Base-by-base conservation (phyloP, 2,797 vertebrate species). In the Myiothlypis chrysogaster region DNA sequence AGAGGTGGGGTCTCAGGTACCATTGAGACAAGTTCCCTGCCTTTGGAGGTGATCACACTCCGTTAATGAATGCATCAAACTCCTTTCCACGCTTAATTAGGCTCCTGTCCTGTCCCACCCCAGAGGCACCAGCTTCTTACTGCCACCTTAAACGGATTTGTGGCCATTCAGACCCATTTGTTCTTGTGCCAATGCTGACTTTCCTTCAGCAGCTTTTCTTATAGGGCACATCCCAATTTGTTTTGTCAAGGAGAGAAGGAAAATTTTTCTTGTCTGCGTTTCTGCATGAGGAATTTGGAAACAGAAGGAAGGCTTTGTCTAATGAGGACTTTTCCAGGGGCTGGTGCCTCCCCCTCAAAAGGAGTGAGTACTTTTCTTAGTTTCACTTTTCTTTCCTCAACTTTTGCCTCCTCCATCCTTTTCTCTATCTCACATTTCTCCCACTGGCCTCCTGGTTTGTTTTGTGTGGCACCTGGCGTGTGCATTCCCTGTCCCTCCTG, bases 41-140 rank as follows among this genome's bases (percentile, higher is more conserved):
- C 60, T 91, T 70, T 0, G 0, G 37, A 82, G 64, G 41, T 39
- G 41, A 68, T 57, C 0, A 0, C 30, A 18, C 10, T 46, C 16
- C 30, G 7, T 57, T 43, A 87, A 53, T 39, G 16, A 89, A 53
- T 13, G 20, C 53, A 55, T 41, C 70, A 34, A 5, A 44, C 14
- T 59, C 39, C 6, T 3, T 69, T 84, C 87, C 87, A 50, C 30
- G 28, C 41, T 43, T 25, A 85, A 80, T 68, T 68, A 43, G 80
- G 30, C 6, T 79, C 37, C 47, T 22, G 28, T 35, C 32, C 73
- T 72, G 76, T 66, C 46, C 22, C 0, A 2, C 35, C 35, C 37
- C 61, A 69, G 55, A 57, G 16, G 63, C 81, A n/a, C 1, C 14
- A 47, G 0, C 20, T 65, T 79, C 70, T 87, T 0, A 0, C 52